Percentiles rank a stretch among this genome's conserved stretches.
These are phyloP conservation scores for Amia ocellicauda DNA, from an alignment of 2,113 vertebrate species.

Conservation along the genomic window DNA sequence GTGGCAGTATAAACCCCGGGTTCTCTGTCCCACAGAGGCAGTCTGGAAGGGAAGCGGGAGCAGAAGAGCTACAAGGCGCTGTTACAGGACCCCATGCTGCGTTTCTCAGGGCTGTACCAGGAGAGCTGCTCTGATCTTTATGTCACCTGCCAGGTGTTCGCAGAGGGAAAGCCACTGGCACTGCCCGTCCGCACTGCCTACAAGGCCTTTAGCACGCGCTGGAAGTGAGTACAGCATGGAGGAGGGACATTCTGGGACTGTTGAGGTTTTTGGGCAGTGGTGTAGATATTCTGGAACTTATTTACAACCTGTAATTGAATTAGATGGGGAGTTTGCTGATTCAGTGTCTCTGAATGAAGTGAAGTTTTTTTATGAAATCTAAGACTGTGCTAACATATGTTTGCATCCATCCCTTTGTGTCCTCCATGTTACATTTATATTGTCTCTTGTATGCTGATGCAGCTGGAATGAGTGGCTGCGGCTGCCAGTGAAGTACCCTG, in stretches of 20 bases:
- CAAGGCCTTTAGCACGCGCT: conserved; percentile 96
- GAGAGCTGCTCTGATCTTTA: conserved; percentile 94
- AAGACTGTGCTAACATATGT: no score
- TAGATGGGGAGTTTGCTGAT: no score
- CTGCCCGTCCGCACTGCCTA: conserved; percentile 93
- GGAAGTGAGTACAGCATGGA: conserved; percentile 82
- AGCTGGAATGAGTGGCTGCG: conserved; percentile 98
- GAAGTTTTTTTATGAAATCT: no score
- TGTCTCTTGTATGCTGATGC: conserved; percentile 13
- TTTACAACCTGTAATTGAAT: no score
- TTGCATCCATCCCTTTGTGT: no score
- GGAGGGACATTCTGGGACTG: background rate
- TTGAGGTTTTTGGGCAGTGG: no score
- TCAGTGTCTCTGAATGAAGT: no score
- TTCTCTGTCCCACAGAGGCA: conserved; percentile 69
- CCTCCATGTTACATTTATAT: no score
- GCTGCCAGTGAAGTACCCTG: conserved; percentile 93
- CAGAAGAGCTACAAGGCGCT: conserved; percentile 94
- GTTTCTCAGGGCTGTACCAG: conserved; percentile 94
- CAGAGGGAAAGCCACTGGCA: conserved; percentile 92
- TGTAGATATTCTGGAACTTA: no score
- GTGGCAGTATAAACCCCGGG: no score
- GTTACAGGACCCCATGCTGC: conserved; percentile 89
- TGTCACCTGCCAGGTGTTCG: conserved; percentile 95
- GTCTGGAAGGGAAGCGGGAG: conserved; percentile 93